Evolutionary conservation across 2,888 invertebrate genomes (phyloP).

Genomic region (Xylocampa areola): DNA sequence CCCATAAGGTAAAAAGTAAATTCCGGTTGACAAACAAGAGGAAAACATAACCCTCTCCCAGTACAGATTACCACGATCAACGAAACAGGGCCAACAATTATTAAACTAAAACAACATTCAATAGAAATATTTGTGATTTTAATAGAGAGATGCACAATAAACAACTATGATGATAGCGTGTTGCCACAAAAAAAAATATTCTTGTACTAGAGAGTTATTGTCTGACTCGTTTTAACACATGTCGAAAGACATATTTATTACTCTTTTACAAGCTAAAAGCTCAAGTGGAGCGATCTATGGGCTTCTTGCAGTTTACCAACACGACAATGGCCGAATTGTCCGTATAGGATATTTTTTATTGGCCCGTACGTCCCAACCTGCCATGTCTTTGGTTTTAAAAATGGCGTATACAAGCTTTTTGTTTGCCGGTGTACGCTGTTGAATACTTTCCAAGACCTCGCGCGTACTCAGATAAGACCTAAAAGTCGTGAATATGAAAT

Average conservation of each 20-base stretch:
- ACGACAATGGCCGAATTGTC: constrained; percentile 90
- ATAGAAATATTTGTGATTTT: too few species aligned
- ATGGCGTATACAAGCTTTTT: constrained; percentile 91
- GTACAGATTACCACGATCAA: too few species aligned
- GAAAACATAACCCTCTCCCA: too few species aligned
- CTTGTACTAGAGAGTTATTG: constrained; percentile 72
- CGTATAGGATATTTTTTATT: constrained; percentile 89
- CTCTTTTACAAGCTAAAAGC: constrained; percentile 88
- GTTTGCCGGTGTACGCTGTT: constrained; percentile 90
- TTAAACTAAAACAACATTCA: too few species aligned
- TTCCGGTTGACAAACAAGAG: too few species aligned
- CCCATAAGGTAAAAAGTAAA: too few species aligned
- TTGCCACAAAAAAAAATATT: constrained; percentile 75
- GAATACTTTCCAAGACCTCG: constrained; percentile 85
- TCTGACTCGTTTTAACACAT: constrained; percentile 87
- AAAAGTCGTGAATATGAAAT: constrained; percentile 89
- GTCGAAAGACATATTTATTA: constrained; percentile 86
- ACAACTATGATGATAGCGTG: constrained; percentile 28
- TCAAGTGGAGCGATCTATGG: constrained; percentile 89
- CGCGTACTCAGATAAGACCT: constrained; percentile 79
- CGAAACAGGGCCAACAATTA: too few species aligned
- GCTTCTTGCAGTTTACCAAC: constrained; percentile 89
- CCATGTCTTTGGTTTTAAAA: constrained; percentile 91
- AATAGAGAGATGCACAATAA: too few species aligned
- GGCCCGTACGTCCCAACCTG: constrained; percentile 88